Conservation (phyloP, 2,797 vertebrate species). For the Pteropus rufus region DNA sequence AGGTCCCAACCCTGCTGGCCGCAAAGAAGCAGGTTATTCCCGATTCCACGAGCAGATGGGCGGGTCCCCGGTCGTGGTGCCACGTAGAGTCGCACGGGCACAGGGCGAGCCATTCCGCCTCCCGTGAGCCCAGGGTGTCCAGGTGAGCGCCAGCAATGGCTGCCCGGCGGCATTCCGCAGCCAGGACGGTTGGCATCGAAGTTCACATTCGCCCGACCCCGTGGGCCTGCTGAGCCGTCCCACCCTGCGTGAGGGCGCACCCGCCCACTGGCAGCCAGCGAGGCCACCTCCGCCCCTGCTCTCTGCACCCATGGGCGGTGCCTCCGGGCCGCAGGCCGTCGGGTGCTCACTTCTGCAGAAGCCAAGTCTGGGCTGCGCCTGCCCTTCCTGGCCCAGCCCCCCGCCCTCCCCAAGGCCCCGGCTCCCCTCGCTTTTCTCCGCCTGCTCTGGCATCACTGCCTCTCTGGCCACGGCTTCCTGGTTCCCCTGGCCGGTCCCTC, state of each 20-base stretch:
- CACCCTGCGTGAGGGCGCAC: fast-evolving
- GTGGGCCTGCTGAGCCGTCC: fast-evolving
- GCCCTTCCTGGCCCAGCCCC: not conserved
- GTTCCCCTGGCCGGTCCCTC: fast-evolving
- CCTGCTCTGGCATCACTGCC: too few species aligned
- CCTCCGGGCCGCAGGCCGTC: not conserved
- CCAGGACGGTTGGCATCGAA: fast-evolving
- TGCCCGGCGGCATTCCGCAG: too few species aligned
- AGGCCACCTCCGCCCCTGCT: not conserved
- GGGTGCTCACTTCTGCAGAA: not conserved
- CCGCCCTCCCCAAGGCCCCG: too few species aligned
- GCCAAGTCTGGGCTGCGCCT: too few species aligned
- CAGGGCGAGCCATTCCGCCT: too few species aligned
- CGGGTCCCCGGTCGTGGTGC: too few species aligned
- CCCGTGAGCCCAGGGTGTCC: too few species aligned
- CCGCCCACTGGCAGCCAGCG: fast-evolving
- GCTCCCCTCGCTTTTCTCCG: not conserved
- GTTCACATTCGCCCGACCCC: not conserved
- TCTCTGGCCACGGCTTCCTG: fast-evolving
- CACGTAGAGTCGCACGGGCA: too few species aligned
- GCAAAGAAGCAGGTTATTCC: too few species aligned
- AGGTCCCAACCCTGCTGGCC: too few species aligned
- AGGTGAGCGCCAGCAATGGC: too few species aligned
- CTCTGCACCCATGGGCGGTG: fast-evolving
- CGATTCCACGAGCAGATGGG: too few species aligned